Conservation (phyloP, 2,797 vertebrate genomes). For the Anniella stebbinsi region DNA sequence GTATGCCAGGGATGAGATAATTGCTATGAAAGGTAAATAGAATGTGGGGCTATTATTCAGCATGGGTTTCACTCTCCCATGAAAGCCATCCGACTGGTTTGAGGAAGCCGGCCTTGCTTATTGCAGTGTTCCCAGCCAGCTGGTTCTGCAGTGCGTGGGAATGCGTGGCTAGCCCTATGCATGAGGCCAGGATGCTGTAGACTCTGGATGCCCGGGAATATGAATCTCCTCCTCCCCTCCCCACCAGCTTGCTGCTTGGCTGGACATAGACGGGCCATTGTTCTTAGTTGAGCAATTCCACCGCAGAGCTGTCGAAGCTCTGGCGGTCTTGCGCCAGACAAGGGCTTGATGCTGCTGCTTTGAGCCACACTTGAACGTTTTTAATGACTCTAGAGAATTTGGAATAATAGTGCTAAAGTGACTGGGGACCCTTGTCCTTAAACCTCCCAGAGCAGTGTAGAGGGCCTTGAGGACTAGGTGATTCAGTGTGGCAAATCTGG, state of each 20-base stretch:
- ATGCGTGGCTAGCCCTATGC: constrained; percentile 14
- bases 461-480: not conserved
- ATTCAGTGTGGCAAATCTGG: not conserved
- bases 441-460: not conserved
- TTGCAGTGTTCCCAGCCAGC: constrained; percentile 14
- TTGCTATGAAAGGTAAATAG: constrained; percentile 49
- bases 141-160: constrained; percentile 33
- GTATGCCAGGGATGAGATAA: constrained; percentile 49
- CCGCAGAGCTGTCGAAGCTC: constrained; percentile 10
- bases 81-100: constrained; percentile 50
- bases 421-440: not conserved
- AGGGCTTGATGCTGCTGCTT: not conserved
- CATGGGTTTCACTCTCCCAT: constrained; percentile 49
- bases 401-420: not conserved
- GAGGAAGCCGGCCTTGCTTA: constrained; percentile 19
- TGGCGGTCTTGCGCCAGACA: constrained; percentile 25
- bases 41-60: constrained; percentile 42
- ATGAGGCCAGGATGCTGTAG: not conserved
- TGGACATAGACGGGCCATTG: constrained; percentile 79
- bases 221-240: constrained; percentile 27
- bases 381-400: constrained; percentile 3
- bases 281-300: constrained; percentile 83
- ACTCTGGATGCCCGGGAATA: constrained; percentile 39
- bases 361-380: constrained; percentile 1
- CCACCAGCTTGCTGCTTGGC: constrained; percentile 59